These are phyloP conservation scores for Zaprionus capensis DNA, from an alignment of 1,140 invertebrate genomes.

Conservation along the genomic window DNA sequence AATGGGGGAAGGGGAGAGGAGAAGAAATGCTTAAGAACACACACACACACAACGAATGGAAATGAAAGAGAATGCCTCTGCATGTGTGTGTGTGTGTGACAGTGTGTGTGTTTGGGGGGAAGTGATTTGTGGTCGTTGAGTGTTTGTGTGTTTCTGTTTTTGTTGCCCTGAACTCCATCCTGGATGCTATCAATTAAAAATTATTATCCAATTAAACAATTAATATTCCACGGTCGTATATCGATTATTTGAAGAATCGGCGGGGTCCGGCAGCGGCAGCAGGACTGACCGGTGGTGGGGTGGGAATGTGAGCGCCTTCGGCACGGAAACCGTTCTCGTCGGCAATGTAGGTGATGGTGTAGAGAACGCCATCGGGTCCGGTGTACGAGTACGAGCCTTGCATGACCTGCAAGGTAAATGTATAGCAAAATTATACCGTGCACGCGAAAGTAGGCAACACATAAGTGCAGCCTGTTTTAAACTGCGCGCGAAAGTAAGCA, in stretches of 20 bases:
- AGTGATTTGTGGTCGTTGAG: neutral
- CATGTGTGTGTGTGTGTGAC: neutral
- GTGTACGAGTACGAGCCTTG: constrained; percentile 88
- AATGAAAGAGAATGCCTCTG: constrained; percentile 2
- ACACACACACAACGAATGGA: constrained; percentile 18
- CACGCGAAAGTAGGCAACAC: constrained; percentile 27
- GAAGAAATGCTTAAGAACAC: constrained; percentile 43
- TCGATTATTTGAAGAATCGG: constrained; percentile 80
- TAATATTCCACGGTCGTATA: constrained; percentile 17
- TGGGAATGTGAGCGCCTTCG: constrained; percentile 85
- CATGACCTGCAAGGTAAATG: constrained; percentile 85
- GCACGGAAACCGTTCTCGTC: constrained; percentile 89
- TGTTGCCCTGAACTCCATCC: constrained; percentile 36
- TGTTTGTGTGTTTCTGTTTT: constrained; percentile 8
- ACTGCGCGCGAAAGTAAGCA: constrained; percentile 28
- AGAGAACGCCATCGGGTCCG: constrained; percentile 87
- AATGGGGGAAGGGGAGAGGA: constrained; percentile 1
- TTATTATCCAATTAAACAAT: constrained; percentile 37
- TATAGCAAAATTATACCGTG: neutral
- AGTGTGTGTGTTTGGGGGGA: neutral
- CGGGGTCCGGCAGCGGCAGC: constrained; percentile 72
- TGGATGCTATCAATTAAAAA: constrained; percentile 32
- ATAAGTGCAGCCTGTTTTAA: neutral
- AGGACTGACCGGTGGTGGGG: constrained; percentile 85
- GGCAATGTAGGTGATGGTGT: constrained; percentile 88